These are phyloP conservation scores for Narcine bancroftii DNA, from an alignment of 2,113 vertebrate species.

Conservation along the genomic window DNA sequence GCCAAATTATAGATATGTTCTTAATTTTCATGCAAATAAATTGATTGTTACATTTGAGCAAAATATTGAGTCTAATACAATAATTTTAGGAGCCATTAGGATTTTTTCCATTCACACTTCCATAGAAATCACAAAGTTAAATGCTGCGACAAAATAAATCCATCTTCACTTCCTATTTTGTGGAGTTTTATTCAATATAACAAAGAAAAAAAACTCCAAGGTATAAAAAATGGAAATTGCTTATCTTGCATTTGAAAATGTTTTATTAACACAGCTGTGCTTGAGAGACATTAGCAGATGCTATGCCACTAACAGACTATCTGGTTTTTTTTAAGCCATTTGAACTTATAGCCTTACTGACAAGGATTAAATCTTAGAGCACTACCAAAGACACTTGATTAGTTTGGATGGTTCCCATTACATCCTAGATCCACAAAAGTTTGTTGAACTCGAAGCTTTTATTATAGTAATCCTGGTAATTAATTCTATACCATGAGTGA, in stretches of 20 bases:
- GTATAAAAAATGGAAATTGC: background rate
- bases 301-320: background rate
- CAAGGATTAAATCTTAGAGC: constrained; percentile 20
- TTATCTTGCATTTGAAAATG: constrained; percentile 31
- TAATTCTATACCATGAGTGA: constrained; percentile 26
- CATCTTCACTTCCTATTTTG: background rate
- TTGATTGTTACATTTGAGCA: background rate
- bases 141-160: background rate
- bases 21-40: background rate
- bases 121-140: background rate
- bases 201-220: background rate
- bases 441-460: constrained; percentile 28
- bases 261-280: constrained; percentile 34
- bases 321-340: constrained; percentile 30
- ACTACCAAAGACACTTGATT: constrained; percentile 7
- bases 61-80: background rate
- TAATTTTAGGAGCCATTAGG: background rate
- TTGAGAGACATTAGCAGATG: background rate
- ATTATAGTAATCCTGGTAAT: constrained; percentile 25
- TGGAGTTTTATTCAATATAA: background rate
- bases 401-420: constrained; percentile 29
- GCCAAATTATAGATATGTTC: background rate
- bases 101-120: background rate
- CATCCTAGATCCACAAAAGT: constrained; percentile 27
- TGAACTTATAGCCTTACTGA: constrained; percentile 29